Evolutionary conservation across 2,888 invertebrate species (phyloP).

Genomic region (Odontocerum albicorne): DNA sequence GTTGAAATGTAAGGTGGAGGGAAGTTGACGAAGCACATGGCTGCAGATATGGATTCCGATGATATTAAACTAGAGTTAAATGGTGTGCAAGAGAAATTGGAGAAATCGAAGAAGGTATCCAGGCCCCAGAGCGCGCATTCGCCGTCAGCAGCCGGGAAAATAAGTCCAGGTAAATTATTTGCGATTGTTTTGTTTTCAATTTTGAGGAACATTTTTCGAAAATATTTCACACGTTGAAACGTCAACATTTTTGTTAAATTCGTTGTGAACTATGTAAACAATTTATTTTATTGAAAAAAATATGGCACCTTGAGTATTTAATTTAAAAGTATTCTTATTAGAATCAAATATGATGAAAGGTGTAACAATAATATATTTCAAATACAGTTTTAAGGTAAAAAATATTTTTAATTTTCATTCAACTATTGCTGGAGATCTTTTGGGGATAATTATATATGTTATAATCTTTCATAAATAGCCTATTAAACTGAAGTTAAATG

Average conservation of each 20-base stretch:
- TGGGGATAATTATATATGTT: no score
- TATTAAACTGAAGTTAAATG: no score
- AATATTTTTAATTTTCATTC: no score
- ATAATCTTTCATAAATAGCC: no score
- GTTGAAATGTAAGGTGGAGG: slow-evolving; percentile 11
- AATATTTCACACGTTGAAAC: neutral
- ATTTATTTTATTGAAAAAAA: no score
- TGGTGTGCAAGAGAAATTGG: slow-evolving; percentile 9
- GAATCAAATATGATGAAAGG: no score
- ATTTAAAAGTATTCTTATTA: no score
- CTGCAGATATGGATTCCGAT: slow-evolving; percentile 20
- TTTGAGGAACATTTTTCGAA: neutral
- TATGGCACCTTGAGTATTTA: no score
- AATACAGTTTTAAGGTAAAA: no score
- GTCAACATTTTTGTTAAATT: neutral
- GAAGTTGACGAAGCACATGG: slow-evolving; percentile 13
- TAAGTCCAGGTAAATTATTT: slow-evolving; percentile 29
- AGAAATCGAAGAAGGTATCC: slow-evolving; percentile 15
- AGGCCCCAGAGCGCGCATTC: slow-evolving; percentile 31
- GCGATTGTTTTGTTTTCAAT: slow-evolving; percentile 12
- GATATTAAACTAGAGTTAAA: slow-evolving; percentile 21
- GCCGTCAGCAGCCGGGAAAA: slow-evolving; percentile 18
- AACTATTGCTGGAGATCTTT: no score
- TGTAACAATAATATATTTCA: no score
- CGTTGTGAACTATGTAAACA: no score